Percentiles rank a stretch among this genome's conserved stretches.
Evolutionary conservation across 35 echinoderm and acorn worm species (phyloP).

Genomic region (Stichopus chloronotus): DNA sequence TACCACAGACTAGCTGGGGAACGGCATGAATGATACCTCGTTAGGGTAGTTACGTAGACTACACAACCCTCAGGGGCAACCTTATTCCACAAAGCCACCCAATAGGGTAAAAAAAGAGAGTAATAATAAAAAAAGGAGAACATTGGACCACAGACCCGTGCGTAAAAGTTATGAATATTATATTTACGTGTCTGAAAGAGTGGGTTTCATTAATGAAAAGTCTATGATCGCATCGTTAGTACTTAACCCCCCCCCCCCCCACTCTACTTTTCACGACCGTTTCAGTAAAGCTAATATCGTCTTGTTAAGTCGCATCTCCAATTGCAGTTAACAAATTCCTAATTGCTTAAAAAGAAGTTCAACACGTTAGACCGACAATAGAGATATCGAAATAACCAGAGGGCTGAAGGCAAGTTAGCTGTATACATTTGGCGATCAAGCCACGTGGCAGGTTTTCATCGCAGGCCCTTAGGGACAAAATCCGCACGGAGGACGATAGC

Average conservation of each 20-base stretch:
- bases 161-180: constrained; percentile 57
- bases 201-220: neutral
- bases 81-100: neutral
- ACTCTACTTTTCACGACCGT: neutral
- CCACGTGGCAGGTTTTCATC: constrained; percentile 59
- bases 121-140: neutral
- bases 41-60: constrained; percentile 27
- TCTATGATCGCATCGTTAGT: constrained; percentile 21
- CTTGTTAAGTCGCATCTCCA: constrained; percentile 19
- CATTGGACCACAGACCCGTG: constrained; percentile 33
- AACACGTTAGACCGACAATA: constrained; percentile 57
- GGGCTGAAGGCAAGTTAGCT: constrained; percentile 28
- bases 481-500: constrained; percentile 1
- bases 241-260: neutral
- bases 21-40: constrained; percentile 8
- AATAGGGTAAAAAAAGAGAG: neutral
- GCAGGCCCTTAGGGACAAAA: constrained; percentile 20
- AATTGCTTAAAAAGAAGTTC: constrained; percentile 32
- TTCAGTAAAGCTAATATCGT: constrained; percentile 1
- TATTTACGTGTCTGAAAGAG: constrained; percentile 45
- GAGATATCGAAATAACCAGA: constrained; percentile 59
- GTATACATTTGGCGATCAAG: constrained; percentile 22
- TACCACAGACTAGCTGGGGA: neutral
- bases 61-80: constrained; percentile 18
- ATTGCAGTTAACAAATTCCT: constrained; percentile 62